phyloP scores from a whole-genome alignment of 2,888 invertebrate genomes.

The Idaea biselata region DNA sequence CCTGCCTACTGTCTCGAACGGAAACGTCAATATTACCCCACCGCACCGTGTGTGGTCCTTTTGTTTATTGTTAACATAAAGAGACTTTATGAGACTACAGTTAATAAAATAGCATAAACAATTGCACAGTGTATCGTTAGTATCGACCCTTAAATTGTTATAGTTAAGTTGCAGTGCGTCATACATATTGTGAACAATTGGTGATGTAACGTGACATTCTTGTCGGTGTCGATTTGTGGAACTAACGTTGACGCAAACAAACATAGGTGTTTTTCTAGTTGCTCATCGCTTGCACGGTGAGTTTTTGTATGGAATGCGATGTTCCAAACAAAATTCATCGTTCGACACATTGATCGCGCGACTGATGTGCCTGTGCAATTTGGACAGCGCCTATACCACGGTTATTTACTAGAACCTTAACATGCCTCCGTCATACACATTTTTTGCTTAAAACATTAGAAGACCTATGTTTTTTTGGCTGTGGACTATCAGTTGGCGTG shows the following conservation, averaged over 20 bases:
- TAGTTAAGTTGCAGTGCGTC: constrained; percentile 28
- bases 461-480: no score
- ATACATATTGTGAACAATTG: constrained; percentile 21
- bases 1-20: neutral
- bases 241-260: constrained; percentile 21
- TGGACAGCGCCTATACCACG: neutral
- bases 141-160: constrained; percentile 24
- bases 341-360: no score
- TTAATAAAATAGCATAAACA: constrained; percentile 22
- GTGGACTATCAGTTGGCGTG: no score
- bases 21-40: neutral
- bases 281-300: no score
- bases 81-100: constrained; percentile 15
- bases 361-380: no score
- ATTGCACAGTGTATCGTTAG: constrained; percentile 23
- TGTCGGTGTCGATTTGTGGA: constrained; percentile 2
- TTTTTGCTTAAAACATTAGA: no score
- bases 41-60: neutral
- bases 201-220: constrained; percentile 29
- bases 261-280: no score
- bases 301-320: no score
- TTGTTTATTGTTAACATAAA: neutral
- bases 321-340: no score
- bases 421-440: constrained; percentile 1
- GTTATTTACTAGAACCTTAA: constrained; percentile 5